Base-by-base conservation (phyloP, 2,888 invertebrate species). In the Enchytraeus crypticus region DNA sequence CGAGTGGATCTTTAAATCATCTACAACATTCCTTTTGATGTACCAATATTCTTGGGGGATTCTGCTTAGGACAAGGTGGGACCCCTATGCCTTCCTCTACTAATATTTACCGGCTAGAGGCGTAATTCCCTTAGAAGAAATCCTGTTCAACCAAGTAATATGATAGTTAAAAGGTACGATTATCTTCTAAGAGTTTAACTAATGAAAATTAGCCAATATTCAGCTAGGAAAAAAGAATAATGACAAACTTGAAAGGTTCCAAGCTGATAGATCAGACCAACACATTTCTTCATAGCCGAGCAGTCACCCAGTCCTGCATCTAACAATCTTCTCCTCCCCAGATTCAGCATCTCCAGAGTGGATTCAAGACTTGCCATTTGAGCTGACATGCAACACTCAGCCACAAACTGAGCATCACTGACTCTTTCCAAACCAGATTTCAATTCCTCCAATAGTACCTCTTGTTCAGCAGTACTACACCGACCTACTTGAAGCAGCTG, bases 361-460 rank as follows among this genome's bases (percentile, higher is more conserved):
- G 67, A 68, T 2, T 63, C 57, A 32, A 71, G 68, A 0, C 68
- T 68, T 3, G 73, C 72, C 2, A 73, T 61, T 11, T 71, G 69
- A n/a, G 72, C 71, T n/a, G 64, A 65, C 57, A 71, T 68, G 59
- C 72, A 73, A 30, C 60, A 64, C 46, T 71, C 70, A 8, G 66
- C 70, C n/a, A 71, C 64, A 61, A 69, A 65, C 2, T 45, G 30
- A 11, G 23, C 51, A 21, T 57, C 61, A 23, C 14, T 30, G 30
- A 75, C 66, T 29, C 62, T 64, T 14, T 70, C 64, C 11, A 74
- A 59, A 61, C 73, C 72, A 18, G 54, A 56, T 66, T 69, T 70
- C 18, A 74, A 68, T 27, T 60, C 32, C 18, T 32, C 29, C n/a
- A 60, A 14, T 45, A 49, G 30, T 3, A 59, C 45, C 4, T 51